phyloP scores from a whole-genome alignment of 2,797 vertebrate species.

The Bryconaethiops microstoma region DNA sequence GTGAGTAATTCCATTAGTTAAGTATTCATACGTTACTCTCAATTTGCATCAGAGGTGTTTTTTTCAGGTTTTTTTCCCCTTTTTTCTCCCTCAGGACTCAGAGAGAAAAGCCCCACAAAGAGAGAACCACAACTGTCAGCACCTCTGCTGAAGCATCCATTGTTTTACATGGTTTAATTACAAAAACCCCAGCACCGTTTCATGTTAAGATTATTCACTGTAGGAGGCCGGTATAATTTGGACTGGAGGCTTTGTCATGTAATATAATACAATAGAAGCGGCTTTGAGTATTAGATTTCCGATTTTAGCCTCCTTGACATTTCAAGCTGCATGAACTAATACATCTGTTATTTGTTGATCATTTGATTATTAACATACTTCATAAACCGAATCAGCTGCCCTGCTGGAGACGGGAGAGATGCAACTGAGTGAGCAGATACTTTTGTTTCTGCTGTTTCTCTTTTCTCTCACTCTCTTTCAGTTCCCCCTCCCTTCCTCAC shows the following conservation, averaged over 20 bases:
- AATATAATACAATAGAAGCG: slow-evolving; percentile 85
- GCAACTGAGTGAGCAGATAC: slow-evolving; percentile 69
- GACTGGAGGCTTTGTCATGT: slow-evolving; percentile 83
- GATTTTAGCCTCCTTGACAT: slow-evolving; percentile 87
- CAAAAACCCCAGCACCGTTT: slow-evolving; percentile 80
- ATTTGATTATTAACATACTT: slow-evolving; percentile 90
- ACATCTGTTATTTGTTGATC: slow-evolving; percentile 89
- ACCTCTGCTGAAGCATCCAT: slow-evolving; percentile 73
- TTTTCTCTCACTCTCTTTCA: slow-evolving; percentile 35
- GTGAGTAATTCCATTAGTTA: slow-evolving; percentile 84
- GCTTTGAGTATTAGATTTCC: slow-evolving; percentile 86
- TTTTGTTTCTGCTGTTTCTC: slow-evolving; percentile 45
- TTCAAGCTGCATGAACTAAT: slow-evolving; percentile 88
- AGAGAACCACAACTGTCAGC: slow-evolving; percentile 66
- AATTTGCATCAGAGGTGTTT: slow-evolving; percentile 77
- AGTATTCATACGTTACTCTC: slow-evolving; percentile 84
- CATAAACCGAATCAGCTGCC: slow-evolving; percentile 84
- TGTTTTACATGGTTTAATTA: slow-evolving; percentile 81
- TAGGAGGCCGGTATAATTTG: slow-evolving; percentile 84
- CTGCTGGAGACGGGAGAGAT: slow-evolving; percentile 76
- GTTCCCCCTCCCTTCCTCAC: slow-evolving; percentile 35
- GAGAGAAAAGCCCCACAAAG: slow-evolving; percentile 52
- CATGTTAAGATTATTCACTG: slow-evolving; percentile 85
- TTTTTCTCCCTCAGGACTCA: slow-evolving; percentile 33
- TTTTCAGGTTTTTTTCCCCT: slow-evolving; percentile 34